Percentiles rank a stretch among this genome's conserved stretches.
These are phyloP conservation scores for Adelphocoris suturalis DNA, from an alignment of 2,888 invertebrate species.

Conservation along the genomic window DNA sequence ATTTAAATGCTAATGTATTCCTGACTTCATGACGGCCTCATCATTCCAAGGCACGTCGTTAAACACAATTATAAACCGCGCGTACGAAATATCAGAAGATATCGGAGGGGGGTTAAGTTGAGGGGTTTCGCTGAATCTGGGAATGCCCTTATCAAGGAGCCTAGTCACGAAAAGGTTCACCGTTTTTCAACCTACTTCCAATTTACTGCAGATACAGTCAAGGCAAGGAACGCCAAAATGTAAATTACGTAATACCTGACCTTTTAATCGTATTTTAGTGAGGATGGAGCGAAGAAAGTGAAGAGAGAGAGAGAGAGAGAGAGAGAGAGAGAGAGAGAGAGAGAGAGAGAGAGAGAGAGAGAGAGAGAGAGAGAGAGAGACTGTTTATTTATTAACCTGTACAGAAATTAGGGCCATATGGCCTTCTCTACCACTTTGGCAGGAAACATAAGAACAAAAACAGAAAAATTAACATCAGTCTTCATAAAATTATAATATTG, in stretches of 20 bases:
- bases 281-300: background rate
- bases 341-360: no score
- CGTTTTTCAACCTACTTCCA: constrained; percentile 14
- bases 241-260: background rate
- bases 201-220: constrained; percentile 30
- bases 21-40: constrained; percentile 65
- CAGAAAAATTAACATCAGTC: no score
- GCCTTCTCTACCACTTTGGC: no score
- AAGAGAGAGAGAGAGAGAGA: background rate
- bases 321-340: background rate
- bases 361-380: no score
- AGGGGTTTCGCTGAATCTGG: constrained; percentile 34
- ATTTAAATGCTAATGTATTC: constrained; percentile 72
- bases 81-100: constrained; percentile 65
- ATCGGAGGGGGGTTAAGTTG: background rate
- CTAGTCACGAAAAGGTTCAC: constrained; percentile 36
- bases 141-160: constrained; percentile 37
- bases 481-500: no score
- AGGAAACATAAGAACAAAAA: no score
- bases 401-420: no score
- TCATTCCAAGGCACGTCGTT: constrained; percentile 68
- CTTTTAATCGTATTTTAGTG: background rate
- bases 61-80: constrained; percentile 68
- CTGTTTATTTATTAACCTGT: no score
- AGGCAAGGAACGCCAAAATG: constrained; percentile 18